Conservation (phyloP, 2,888 invertebrate genomes). For the Aspidiotus destructor region DNA sequence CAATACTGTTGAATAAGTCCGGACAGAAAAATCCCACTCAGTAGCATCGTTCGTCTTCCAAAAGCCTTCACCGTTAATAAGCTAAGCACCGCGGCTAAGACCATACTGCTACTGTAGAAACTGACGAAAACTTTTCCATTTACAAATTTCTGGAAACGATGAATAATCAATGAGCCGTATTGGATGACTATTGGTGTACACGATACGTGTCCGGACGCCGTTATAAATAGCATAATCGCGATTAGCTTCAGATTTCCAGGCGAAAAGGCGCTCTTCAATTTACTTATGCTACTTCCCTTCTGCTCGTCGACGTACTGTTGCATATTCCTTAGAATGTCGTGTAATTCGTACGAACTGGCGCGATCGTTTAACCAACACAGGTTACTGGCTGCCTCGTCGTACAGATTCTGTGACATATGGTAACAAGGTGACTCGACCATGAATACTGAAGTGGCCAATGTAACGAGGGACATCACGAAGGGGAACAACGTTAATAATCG, state of each 20-base stretch:
- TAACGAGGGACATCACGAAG: neutral
- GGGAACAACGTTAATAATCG: neutral
- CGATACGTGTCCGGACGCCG: neutral
- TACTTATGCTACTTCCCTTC: neutral
- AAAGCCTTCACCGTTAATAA: neutral
- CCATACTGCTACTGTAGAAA: neutral
- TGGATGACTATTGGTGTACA: neutral
- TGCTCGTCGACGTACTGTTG: conserved; percentile 3
- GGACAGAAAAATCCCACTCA: neutral
- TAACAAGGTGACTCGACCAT: conserved; percentile 10
- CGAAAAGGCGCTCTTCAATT: neutral
- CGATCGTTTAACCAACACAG: neutral
- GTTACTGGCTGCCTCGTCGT: neutral
- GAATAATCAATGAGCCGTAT: neutral
- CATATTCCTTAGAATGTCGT: neutral
- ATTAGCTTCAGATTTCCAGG: neutral
- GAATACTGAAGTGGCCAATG: neutral
- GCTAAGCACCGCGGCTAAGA: neutral
- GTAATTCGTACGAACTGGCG: neutral
- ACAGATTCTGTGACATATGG: neutral
- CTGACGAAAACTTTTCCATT: neutral
- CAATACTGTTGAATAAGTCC: neutral
- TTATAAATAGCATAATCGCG: neutral
- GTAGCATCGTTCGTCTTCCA: neutral
- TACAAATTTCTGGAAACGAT: neutral